Base-by-base conservation (phyloP, 2,113 vertebrate species). In the Gobius niger region DNA sequence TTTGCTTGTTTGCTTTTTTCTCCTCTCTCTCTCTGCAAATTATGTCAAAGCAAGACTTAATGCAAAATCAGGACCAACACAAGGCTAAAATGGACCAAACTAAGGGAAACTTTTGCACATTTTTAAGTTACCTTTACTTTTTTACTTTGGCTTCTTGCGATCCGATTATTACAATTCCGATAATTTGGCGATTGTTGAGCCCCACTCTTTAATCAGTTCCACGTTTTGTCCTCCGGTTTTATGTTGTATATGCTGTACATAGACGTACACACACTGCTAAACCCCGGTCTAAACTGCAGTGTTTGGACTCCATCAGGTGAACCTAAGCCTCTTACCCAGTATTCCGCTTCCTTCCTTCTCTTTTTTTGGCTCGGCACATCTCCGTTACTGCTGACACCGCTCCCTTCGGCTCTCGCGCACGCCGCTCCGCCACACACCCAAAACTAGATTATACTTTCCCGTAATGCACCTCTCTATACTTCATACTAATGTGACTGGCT, bases 301-400 rank as follows among this genome's bases (percentile, higher is more conserved):
- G 50, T 47, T 47, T 47, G 60, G 16, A 44, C 63, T 65, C 67
- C 9, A 60, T 71, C 10, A 64, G 44, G 46, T 73, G 3, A 65
- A 59, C 16, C 52, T 73, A 49, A 60, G 60, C 66, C 16, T 64
- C 50, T 67, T 57, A 63, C 61, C 67, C 24, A 34, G 24, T 34
- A 34, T 34, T 34, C 5, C 5, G 24, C 24, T 3, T 1, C 24
- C 24, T 34, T 60, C 50, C 44, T 47, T 52, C 16, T 59, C 41
- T 61, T 69, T 53, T 68, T 44, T 57, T 52, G 70, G 51, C 71
- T 18, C 67, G 53, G 18, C 41, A n/a, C 46, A 61, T 61, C 63
- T 66, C 60, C 70, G 59, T 73, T 54, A 15, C 47, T 75, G 80
- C 80, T 82, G 78, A 78, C 72, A 40, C 68, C 63, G 73, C 65